Evolutionary conservation across 2,888 invertebrate species (phyloP).

Genomic region (Plebejus anna): DNA sequence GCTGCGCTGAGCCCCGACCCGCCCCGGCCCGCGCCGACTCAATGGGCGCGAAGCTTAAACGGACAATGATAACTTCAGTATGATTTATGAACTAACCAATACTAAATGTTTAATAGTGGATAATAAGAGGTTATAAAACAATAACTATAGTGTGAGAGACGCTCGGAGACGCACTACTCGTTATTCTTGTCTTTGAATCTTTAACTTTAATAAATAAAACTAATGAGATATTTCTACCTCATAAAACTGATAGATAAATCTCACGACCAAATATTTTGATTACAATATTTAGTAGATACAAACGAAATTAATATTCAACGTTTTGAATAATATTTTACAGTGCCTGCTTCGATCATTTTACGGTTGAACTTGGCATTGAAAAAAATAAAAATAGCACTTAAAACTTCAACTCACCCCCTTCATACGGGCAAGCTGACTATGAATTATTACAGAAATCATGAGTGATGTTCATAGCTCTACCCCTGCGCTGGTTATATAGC

Average conservation of each 20-base stretch:
- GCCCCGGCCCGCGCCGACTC: too few species aligned
- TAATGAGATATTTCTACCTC: background rate
- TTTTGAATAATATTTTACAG: background rate
- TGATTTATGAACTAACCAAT: constrained; percentile 13
- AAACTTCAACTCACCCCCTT: background rate
- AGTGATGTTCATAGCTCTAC: constrained; percentile 14
- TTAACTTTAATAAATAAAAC: background rate
- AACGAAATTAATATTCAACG: background rate
- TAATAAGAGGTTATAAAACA: constrained; percentile 17
- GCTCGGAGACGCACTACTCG: background rate
- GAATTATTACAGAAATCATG: constrained; percentile 17
- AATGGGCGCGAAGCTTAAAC: background rate
- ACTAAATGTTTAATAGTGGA: constrained; percentile 13
- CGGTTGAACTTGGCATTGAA: background rate
- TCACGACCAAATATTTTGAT: background rate
- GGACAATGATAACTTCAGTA: background rate
- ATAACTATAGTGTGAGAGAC: background rate
- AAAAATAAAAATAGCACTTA: constrained; percentile 12
- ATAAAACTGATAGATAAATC: constrained; percentile 4
- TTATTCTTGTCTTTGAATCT: background rate
- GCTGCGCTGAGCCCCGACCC: too few species aligned
- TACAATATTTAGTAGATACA: background rate
- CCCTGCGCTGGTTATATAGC: constrained; percentile 9
- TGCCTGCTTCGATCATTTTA: background rate
- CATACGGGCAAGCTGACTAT: constrained; percentile 8